Evolutionary conservation across 2,113 vertebrate species (phyloP).

Genomic region (Psilopogon haemacephalus): DNA sequence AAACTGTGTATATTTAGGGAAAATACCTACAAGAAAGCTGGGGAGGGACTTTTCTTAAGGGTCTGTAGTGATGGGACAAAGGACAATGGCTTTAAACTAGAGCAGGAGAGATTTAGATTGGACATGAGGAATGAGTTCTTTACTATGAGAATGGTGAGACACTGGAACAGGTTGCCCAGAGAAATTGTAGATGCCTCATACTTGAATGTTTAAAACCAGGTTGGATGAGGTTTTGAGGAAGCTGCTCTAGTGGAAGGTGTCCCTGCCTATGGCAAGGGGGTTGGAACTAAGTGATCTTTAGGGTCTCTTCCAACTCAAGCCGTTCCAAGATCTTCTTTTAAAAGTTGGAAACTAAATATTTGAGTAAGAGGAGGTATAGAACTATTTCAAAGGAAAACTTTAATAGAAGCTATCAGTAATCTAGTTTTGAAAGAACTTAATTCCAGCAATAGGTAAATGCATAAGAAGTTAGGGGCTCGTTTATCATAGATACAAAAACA

Average conservation of each 20-base stretch:
- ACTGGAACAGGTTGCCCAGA: background rate
- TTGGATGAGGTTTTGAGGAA: no score
- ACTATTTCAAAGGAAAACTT: background rate
- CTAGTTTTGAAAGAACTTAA: background rate
- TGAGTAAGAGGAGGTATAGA: background rate
- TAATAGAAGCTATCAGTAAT: background rate
- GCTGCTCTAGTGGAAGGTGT: no score
- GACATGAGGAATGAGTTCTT: no score
- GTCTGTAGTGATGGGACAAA: no score
- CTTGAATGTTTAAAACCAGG: no score
- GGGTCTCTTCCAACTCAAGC: no score
- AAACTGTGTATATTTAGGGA: background rate
- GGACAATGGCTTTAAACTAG: no score
- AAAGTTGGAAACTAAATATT: background rate
- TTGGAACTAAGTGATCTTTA: no score
- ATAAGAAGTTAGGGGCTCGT: background rate
- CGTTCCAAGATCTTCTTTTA: background rate
- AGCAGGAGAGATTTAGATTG: no score
- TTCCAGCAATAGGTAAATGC: background rate
- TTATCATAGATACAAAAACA: background rate
- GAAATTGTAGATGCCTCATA: background rate
- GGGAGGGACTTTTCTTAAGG: no score
- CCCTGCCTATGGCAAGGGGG: no score
- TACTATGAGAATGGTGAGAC: background rate
- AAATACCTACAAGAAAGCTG: background rate